Evolutionary conservation across 2,797 vertebrate species (phyloP).

Genomic region (Poecilia picta): DNA sequence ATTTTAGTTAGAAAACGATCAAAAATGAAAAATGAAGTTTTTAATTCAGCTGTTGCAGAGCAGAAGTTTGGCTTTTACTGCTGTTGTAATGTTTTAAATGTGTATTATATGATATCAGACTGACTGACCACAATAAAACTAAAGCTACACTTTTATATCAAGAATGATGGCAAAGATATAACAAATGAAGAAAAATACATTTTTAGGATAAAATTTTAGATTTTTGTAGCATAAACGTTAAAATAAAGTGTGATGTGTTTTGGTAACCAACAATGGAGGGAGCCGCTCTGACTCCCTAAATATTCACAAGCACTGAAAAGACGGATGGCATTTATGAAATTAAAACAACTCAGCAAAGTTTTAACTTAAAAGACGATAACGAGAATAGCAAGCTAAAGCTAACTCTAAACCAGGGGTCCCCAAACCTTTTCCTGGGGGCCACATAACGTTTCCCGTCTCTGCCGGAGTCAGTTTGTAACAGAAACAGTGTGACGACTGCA

Average conservation of each 20-base stretch:
- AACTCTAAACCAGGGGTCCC: no score
- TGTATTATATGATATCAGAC: no score
- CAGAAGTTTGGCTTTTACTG: no score
- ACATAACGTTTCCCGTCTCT: no score
- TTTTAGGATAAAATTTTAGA: neutral
- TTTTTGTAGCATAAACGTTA: neutral
- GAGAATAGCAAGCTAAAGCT: neutral
- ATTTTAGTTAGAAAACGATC: no score
- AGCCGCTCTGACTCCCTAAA: neutral
- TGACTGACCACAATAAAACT: neutral
- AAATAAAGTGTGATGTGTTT: neutral
- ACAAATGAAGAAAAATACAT: neutral
- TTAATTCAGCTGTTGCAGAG: no score
- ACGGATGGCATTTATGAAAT: neutral
- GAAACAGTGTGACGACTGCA: no score
- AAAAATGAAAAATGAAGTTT: no score
- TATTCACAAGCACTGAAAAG: neutral
- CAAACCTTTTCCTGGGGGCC: no score
- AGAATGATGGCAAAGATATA: neutral
- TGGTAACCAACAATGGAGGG: neutral
- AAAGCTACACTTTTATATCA: neutral
- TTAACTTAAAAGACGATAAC: neutral
- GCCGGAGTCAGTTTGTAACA: no score
- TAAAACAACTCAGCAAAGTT: neutral
- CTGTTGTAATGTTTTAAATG: no score